A percentile compares a stretch with the other conserved stretches of the same genome.
Conservation (phyloP, 2,888 invertebrate species). For the Nomada fucata region DNA sequence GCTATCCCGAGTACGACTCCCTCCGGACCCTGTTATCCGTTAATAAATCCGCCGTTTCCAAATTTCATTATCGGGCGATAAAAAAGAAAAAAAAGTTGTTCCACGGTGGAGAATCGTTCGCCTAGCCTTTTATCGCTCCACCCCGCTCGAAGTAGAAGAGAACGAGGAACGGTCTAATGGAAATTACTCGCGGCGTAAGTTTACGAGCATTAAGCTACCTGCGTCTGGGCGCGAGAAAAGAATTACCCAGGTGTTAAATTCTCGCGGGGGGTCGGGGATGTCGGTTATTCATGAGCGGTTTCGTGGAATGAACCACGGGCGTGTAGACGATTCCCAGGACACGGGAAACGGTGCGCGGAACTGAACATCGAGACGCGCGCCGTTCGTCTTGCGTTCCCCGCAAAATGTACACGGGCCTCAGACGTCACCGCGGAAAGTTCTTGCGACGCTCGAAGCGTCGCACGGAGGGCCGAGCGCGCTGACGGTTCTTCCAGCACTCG, state of each 20-base stretch:
- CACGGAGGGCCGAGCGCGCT: conserved; percentile 7
- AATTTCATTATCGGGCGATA: background rate
- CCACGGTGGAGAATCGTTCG: too few relatives aligned
- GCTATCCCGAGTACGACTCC: background rate
- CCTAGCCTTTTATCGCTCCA: too few relatives aligned
- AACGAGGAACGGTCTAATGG: conserved; percentile 17
- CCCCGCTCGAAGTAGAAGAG: too few relatives aligned
- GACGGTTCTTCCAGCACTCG: conserved; percentile 17
- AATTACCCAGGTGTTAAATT: too few relatives aligned
- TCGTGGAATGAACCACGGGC: background rate
- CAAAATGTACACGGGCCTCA: conserved; percentile 22
- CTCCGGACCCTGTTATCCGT: conserved; percentile 22
- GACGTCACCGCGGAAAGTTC: conserved; percentile 24
- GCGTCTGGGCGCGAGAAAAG: too few relatives aligned
- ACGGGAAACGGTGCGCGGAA: background rate
- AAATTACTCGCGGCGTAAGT: background rate
- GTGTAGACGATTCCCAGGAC: background rate
- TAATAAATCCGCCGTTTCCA: conserved; percentile 10
- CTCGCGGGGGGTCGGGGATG: background rate
- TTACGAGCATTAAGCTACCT: too few relatives aligned
- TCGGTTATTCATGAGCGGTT: background rate
- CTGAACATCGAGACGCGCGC: conserved; percentile 17
- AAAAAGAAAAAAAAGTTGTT: background rate
- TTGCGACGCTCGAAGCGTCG: conserved; percentile 10
- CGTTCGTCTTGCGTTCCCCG: background rate